A percentile compares a stretch with the other conserved stretches of the same genome.
Conservation (phyloP, 1,140 invertebrate genomes). For the Melitaea cinxia region DNA sequence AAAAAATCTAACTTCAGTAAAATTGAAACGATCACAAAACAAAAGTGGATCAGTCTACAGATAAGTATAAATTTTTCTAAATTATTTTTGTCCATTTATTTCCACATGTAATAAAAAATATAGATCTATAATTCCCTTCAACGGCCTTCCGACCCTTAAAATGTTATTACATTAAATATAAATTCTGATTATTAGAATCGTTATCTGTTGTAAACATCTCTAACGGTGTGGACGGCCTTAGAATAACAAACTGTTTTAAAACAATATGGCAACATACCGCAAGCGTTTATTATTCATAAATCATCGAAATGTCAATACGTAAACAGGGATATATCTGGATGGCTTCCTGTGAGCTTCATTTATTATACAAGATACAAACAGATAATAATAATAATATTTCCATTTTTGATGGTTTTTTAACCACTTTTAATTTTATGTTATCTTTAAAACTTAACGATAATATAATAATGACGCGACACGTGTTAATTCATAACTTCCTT, state of each 20-base stretch:
- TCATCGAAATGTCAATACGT: constrained; percentile 62
- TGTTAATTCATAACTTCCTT: constrained; percentile 34
- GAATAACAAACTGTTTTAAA: constrained; percentile 43
- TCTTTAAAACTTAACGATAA: not conserved
- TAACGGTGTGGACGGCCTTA: constrained; percentile 19
- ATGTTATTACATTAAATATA: too few species aligned
- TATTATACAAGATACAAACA: constrained; percentile 14
- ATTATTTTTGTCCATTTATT: too few species aligned
- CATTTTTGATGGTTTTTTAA: not conserved
- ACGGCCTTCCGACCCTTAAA: too few species aligned
- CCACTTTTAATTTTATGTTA: not conserved
- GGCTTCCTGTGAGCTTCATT: constrained; percentile 33
- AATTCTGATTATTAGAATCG: not conserved
- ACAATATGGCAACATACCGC: constrained; percentile 58
- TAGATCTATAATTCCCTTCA: too few species aligned
- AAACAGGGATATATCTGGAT: constrained; percentile 32
- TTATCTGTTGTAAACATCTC: constrained; percentile 6
- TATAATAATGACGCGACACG: constrained; percentile 13
- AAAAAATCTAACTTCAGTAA: too few species aligned
- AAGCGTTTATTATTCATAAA: constrained; percentile 70
- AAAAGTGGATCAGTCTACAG: too few species aligned
- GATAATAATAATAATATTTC: not conserved
- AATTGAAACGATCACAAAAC: too few species aligned
- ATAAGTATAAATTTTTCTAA: too few species aligned
- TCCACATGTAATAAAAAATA: too few species aligned